These are phyloP conservation scores for Andrena camellia DNA, from an alignment of 2,888 invertebrate genomes.

Conservation along the genomic window DNA sequence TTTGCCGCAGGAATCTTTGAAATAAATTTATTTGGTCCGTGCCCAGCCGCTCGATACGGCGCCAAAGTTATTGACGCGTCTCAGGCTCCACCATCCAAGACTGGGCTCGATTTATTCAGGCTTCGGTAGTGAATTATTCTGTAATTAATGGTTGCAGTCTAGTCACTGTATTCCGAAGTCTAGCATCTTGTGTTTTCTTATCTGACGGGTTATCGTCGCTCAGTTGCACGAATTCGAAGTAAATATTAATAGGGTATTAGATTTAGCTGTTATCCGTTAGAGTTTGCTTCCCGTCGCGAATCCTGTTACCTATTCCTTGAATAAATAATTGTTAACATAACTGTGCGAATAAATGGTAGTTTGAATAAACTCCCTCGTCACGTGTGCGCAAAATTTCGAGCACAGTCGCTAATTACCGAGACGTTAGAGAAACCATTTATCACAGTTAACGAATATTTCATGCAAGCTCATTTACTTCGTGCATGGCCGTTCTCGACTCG, in stretches of 20 bases:
- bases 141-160: conserved; percentile 9
- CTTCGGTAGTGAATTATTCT: conserved; percentile 6
- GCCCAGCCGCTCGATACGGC: conserved; percentile 22
- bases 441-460: conserved; percentile 4
- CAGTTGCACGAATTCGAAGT: too few relatives aligned
- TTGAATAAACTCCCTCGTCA: neutral
- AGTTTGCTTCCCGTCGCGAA: too few relatives aligned
- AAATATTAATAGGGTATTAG: too few relatives aligned
- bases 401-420: neutral
- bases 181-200: too few relatives aligned
- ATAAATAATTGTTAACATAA: too few relatives aligned
- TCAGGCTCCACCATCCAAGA: neutral
- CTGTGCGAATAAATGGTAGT: too few relatives aligned
- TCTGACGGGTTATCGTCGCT: too few relatives aligned
- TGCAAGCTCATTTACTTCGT: neutral
- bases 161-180: neutral
- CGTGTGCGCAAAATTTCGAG: neutral
- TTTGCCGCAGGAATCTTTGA: conserved; percentile 60
- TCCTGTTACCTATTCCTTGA: too few relatives aligned
- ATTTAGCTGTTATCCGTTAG: too few relatives aligned
- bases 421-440: neutral
- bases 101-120: conserved; percentile 1
- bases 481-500: neutral
- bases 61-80: conserved; percentile 23
- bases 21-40: conserved; percentile 54